Base-by-base conservation (phyloP, 2,797 vertebrate species). In the Esox lucius region DNA sequence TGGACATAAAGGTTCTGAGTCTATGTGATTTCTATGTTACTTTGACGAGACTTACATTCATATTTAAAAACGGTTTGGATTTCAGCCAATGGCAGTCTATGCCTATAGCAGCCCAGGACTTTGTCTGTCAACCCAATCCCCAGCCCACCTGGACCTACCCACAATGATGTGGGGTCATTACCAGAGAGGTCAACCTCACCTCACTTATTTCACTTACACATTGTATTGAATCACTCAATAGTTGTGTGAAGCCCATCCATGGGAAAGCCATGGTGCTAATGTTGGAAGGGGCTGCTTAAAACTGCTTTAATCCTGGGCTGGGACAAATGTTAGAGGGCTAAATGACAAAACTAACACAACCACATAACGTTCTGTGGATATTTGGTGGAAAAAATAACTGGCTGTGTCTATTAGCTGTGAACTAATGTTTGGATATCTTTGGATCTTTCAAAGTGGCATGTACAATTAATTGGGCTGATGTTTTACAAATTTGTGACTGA, bases 191-290 rank as follows among this genome's bases (percentile, higher is more conserved):
- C 26, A 49, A 13, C 12, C 17, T 33, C 46, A 49, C 22, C 12
- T n/a, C 22, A 11, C 6, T 46, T 31, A 26, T 48, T 56, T 73
- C 31, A 56, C 49, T 53, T 65, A 48, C 35, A 48, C 28, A 31
- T 17, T 56, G 28, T 26, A 51, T 66, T 87, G 81, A 81, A 65
- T 83, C 79, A 71, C 62, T 75, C 69, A 51, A 71, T 84, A 87
- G 77, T 84, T 79, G 73, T 85, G 67, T 75, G 75, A 72, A 70
- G 75, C 74, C 24, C 72, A 71, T 76, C 74, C 70, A 67, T 72
- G 66, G 75, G 76, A 80, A 77, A 82, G 78, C 78, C 76, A 80
- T 89, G 79, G 82, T 86, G 85, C 88, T 89, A 87, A 90, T 86
- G 83, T 77, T 71, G 78, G 33, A 22, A 75, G 31, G 39, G 48